These are phyloP conservation scores for Sycobia sp. DNA, from an alignment of 1,140 invertebrate species.

Conservation along the genomic window DNA sequence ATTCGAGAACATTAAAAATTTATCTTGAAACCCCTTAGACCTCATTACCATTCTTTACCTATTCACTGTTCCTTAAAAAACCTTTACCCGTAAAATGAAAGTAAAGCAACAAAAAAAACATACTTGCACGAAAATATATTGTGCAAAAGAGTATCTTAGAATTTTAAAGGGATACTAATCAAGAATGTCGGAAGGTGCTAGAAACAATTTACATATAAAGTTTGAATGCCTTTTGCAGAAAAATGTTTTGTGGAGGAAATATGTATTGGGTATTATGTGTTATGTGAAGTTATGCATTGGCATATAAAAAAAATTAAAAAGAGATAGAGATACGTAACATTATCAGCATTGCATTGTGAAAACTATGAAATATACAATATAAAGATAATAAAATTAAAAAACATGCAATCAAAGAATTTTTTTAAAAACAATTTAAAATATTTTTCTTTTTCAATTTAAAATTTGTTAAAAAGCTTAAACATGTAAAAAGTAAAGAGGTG, in stretches of 20 bases:
- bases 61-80: conserved; percentile 39
- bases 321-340: conserved; percentile 27
- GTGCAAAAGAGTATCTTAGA: conserved; percentile 47
- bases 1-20: background rate
- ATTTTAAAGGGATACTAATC: conserved; percentile 36
- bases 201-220: conserved; percentile 32
- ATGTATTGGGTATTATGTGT: conserved; percentile 12
- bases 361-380: conserved; percentile 25
- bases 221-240: conserved; percentile 37
- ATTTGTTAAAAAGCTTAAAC: conserved; percentile 26
- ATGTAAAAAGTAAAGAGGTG: conserved; percentile 24
- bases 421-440: too few relatives aligned
- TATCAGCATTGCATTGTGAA: conserved; percentile 36
- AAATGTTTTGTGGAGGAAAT: conserved; percentile 18
- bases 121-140: conserved; percentile 51
- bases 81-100: conserved; percentile 41
- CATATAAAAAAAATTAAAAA: conserved; percentile 20
- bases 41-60: conserved; percentile 37
- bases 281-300: conserved; percentile 8
- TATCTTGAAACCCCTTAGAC: conserved; percentile 38
- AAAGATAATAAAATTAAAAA: conserved; percentile 21
- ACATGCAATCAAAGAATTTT: conserved; percentile 30
- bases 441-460: conserved; percentile 31
- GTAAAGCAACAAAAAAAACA: conserved; percentile 45
- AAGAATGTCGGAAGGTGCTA: conserved; percentile 39